A percentile compares a stretch with the other conserved stretches of the same genome.
These are phyloP conservation scores for Platalea minor DNA, from an alignment of 2,797 vertebrate species.

Conservation along the genomic window DNA sequence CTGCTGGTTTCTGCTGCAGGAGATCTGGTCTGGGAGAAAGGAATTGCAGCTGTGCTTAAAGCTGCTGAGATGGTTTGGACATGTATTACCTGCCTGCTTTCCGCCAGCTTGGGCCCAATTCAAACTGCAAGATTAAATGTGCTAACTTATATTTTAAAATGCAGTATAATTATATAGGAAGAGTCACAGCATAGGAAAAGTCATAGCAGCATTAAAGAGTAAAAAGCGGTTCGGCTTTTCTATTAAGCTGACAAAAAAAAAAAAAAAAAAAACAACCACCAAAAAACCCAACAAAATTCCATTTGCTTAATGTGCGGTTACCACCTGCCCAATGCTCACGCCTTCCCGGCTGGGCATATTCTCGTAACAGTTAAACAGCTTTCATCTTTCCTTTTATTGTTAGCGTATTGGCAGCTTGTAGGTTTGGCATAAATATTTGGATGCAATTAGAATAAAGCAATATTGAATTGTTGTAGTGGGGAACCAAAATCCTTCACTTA, in stretches of 20 bases:
- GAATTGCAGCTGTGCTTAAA: accelerated
- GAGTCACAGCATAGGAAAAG: neutral
- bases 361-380: neutral
- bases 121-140: neutral
- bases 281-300: neutral
- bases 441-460: neutral
- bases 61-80: neutral
- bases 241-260: neutral
- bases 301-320: neutral
- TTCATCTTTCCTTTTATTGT: neutral
- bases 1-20: neutral
- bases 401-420: neutral
- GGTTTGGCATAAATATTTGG: neutral
- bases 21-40: neutral
- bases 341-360: neutral
- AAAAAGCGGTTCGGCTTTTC: neutral
- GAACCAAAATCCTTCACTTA: neutral
- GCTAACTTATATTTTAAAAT: neutral
- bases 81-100: accelerated
- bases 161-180: neutral
- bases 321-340: neutral
- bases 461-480: neutral
- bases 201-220: neutral
- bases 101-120: neutral
- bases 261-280: neutral